Evolutionary conservation across 2,888 invertebrate genomes (phyloP).

Genomic region (Drosophila siamana): DNA sequence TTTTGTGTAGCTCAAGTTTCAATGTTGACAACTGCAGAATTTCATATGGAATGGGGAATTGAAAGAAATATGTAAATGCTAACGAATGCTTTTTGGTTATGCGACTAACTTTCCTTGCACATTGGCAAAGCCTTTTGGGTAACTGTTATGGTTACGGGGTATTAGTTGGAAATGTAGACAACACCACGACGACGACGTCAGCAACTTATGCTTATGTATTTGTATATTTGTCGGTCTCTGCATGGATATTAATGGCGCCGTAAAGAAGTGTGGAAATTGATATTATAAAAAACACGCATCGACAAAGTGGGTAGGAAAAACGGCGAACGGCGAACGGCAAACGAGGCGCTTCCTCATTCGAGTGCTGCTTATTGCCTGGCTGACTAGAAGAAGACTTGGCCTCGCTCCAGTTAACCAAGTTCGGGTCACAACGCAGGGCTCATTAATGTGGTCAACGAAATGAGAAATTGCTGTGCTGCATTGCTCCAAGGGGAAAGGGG

Average conservation of each 20-base stretch:
- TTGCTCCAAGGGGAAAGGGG: background rate
- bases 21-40: too few relatives aligned
- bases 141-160: slow-evolving; percentile 13
- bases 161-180: slow-evolving; percentile 19
- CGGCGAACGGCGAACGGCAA: slow-evolving; percentile 19
- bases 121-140: too few relatives aligned
- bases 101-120: too few relatives aligned
- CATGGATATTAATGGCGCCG: slow-evolving; percentile 57
- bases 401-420: slow-evolving; percentile 66
- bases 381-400: slow-evolving; percentile 26
- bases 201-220: slow-evolving; percentile 31
- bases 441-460: slow-evolving; percentile 73
- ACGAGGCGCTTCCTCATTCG: background rate
- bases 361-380: slow-evolving; percentile 23
- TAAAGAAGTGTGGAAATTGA: slow-evolving; percentile 47
- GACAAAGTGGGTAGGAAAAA: slow-evolving; percentile 22
- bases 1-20: background rate
- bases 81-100: background rate
- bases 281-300: slow-evolving; percentile 20
- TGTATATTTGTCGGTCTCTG: slow-evolving; percentile 22
- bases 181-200: slow-evolving; percentile 30
- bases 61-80: too few relatives aligned
- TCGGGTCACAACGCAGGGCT: slow-evolving; percentile 70
- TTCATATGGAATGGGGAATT: too few relatives aligned
- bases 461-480: slow-evolving; percentile 64